phyloP scores from a whole-genome alignment of 2,797 vertebrate genomes.

The Chrysocyon brachyurus region DNA sequence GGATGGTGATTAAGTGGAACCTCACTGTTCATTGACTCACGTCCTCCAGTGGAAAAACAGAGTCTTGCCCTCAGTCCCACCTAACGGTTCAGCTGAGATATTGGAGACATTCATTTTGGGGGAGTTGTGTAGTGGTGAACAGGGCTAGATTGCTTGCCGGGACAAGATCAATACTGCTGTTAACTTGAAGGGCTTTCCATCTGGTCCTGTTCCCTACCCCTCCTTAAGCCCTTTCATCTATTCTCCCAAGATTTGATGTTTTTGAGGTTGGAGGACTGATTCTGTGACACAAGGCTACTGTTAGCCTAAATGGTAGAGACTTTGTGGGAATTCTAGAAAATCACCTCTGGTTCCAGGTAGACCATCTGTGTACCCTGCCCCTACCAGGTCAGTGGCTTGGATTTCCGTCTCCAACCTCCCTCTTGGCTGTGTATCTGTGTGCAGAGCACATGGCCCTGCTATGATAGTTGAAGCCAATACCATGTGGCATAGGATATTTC shows the following conservation, averaged over 20 bases:
- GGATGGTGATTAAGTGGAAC: slow-evolving; percentile 78
- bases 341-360: background rate
- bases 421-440: background rate
- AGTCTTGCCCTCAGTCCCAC: slow-evolving; percentile 57
- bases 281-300: background rate
- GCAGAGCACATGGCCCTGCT: background rate
- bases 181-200: background rate
- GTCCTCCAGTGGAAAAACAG: slow-evolving; percentile 81
- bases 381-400: background rate
- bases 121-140: rapidly evolving
- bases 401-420: background rate
- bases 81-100: slow-evolving; percentile 59
- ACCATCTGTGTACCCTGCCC: background rate
- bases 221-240: background rate
- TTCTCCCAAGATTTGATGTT: slow-evolving; percentile 6
- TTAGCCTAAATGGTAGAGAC: background rate
- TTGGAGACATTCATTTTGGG: background rate
- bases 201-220: background rate
- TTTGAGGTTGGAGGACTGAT: background rate
- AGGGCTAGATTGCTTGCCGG: background rate
- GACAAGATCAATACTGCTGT: background rate
- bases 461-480: background rate
- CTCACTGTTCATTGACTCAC: slow-evolving; percentile 76
- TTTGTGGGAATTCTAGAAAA: background rate
- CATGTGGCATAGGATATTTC: background rate